Conservation (phyloP, 2,797 vertebrate species). For the Protonibea diacanthus region DNA sequence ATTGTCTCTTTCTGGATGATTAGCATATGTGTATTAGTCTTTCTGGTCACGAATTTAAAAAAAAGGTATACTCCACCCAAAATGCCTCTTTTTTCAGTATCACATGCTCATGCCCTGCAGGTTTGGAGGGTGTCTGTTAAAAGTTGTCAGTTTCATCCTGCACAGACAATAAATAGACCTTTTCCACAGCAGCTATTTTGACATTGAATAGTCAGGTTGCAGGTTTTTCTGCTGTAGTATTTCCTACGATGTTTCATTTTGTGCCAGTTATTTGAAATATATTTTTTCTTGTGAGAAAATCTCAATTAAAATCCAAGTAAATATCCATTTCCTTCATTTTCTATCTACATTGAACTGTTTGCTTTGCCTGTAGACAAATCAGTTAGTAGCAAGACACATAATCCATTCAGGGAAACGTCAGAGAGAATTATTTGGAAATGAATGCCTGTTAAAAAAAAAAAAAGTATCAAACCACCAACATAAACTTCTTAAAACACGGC, state of each 20-base stretch:
- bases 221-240: neutral
- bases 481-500: constrained; percentile 2
- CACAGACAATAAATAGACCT: constrained; percentile 1
- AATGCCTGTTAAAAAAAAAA: neutral
- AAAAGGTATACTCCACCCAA: neutral
- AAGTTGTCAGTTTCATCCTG: neutral
- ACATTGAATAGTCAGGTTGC: too few relatives aligned
- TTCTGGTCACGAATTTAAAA: constrained; percentile 1
- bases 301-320: neutral
- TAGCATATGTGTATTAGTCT: neutral
- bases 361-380: neutral
- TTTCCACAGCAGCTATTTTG: too few relatives aligned
- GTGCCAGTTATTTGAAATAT: neutral
- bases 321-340: neutral
- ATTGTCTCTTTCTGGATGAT: constrained; percentile 22
- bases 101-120: neutral
- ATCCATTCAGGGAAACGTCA: neutral
- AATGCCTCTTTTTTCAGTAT: neutral
- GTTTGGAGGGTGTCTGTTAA: neutral
- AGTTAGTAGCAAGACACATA: neutral
- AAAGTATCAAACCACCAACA: neutral
- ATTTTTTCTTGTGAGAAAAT: neutral
- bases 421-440: neutral
- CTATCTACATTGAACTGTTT: neutral
- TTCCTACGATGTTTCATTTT: neutral